phyloP scores from a whole-genome alignment of 2,888 invertebrate genomes.

The Epirrhoe tristata region DNA sequence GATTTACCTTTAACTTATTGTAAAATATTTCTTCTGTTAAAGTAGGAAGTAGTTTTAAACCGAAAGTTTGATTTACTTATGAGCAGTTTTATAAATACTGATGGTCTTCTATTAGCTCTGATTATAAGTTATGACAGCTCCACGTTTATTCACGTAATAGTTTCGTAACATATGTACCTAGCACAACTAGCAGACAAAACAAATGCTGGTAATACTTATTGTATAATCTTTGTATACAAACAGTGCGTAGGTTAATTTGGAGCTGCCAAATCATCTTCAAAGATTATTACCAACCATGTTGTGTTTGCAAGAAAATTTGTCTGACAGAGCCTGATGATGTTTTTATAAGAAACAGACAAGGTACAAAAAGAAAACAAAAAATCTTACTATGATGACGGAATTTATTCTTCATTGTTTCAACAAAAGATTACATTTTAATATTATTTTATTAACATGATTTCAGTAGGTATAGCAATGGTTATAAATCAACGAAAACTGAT shows the following conservation, averaged over 20 bases:
- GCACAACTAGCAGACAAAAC: constrained; percentile 2
- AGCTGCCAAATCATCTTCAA: constrained; percentile 13
- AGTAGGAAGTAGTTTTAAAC: too few relatives aligned
- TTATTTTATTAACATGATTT: constrained; percentile 63
- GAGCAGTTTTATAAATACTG: not conserved
- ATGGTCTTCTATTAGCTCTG: constrained; percentile 4
- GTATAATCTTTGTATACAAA: constrained; percentile 29
- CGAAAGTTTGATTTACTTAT: not conserved
- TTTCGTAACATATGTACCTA: constrained; percentile 22
- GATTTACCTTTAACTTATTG: too few relatives aligned
- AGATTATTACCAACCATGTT: constrained; percentile 3
- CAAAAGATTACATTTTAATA: constrained; percentile 73
- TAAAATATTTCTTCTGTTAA: too few relatives aligned
- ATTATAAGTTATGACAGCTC: constrained; percentile 6
- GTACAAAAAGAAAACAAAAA: constrained; percentile 58
- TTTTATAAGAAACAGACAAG: not conserved
- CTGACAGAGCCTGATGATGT: not conserved
- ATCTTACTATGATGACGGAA: constrained; percentile 71
- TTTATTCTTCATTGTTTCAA: constrained; percentile 80
- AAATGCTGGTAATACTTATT: constrained; percentile 12
- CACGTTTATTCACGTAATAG: constrained; percentile 20
- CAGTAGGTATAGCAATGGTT: constrained; percentile 66
- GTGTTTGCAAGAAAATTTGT: not conserved
- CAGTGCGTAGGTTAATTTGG: not conserved
- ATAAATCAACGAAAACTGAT: constrained; percentile 70